Conservation (phyloP, 2,113 vertebrate genomes). For the Mungos mungo region DNA sequence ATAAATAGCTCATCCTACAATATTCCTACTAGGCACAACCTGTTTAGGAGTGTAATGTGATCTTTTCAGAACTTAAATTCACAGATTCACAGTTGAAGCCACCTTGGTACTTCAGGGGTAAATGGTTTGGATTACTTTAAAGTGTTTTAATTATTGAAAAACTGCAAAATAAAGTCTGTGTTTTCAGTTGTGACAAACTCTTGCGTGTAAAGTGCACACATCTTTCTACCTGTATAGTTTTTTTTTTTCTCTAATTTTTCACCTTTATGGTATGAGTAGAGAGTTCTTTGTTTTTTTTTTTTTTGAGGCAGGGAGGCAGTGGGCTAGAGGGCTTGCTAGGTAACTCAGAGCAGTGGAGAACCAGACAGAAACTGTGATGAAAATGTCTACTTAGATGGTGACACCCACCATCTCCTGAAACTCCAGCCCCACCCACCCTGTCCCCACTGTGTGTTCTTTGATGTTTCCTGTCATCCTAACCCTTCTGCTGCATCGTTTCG, state of each 20-base stretch:
- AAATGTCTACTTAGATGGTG: background rate
- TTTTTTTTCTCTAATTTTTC: background rate
- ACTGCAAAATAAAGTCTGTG: background rate
- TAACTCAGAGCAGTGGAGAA: background rate
- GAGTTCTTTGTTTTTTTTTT: background rate
- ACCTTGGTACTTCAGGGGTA: background rate
- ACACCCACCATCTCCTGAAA: background rate
- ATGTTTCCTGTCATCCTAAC: background rate
- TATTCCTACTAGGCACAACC: background rate
- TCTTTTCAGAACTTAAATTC: background rate
- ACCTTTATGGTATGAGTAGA: background rate
- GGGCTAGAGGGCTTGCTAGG: background rate
- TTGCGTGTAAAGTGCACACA: background rate
- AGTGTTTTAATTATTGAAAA: background rate
- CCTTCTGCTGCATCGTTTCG: background rate
- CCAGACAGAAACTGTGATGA: background rate
- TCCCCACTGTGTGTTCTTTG: background rate
- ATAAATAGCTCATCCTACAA: slow-evolving; percentile 9
- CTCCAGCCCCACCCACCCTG: background rate
- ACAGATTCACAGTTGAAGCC: background rate
- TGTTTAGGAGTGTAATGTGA: background rate
- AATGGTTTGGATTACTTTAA: background rate
- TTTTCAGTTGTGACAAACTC: background rate
- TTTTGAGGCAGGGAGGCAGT: background rate
- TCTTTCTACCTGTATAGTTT: background rate